Base-by-base conservation (phyloP, 1,140 invertebrate genomes). In the Camponotus pennsylvanicus region DNA sequence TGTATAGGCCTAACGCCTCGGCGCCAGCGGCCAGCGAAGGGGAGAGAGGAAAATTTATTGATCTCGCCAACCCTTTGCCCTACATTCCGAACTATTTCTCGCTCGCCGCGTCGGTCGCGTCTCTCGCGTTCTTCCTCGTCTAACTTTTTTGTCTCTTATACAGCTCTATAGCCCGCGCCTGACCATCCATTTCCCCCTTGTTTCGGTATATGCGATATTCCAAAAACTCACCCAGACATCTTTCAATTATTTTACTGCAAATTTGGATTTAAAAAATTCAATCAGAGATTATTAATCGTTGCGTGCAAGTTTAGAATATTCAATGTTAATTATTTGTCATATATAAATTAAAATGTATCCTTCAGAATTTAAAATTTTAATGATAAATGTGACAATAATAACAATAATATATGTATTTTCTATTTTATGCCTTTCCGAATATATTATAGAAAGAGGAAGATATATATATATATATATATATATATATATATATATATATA, bases 51-150 rank as follows among this genome's bases (percentile, higher is more conserved):
- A 61, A 79, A 91, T 87, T 87, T 92, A 92, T 92, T 79, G 92
- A 92, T 92, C 86, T 67, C 83, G 59, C 37, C 66, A 88, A 89
- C 90, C 92, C 92, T 92, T 92, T 92, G 92, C 85, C 92, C 92
- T 89, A 93, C 86, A 92, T 92, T 90, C 86, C 80, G 75, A 87
- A 89, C 85, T 75, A 80, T 90, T 79, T 86, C 75, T 78, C 71
- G 49, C 85, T 66, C 85, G 37, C 59, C 75, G 73, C 63, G 61
- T 70, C 79, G 66, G 57, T 21, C 55, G 75, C 63, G 69, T 86
- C 85, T 70, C 83, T 57, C 70, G 45, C 49, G 76, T 61, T 89
- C 88, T 85, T 85, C 34, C 80, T 52, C 40, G 9, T 55, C 61
- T 45, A 76, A 77, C 45, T 88, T 88, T 89, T 77, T 71, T 27